phyloP scores from a whole-genome alignment of 2,888 invertebrate genomes.

The Nipponacmea schrenckii region DNA sequence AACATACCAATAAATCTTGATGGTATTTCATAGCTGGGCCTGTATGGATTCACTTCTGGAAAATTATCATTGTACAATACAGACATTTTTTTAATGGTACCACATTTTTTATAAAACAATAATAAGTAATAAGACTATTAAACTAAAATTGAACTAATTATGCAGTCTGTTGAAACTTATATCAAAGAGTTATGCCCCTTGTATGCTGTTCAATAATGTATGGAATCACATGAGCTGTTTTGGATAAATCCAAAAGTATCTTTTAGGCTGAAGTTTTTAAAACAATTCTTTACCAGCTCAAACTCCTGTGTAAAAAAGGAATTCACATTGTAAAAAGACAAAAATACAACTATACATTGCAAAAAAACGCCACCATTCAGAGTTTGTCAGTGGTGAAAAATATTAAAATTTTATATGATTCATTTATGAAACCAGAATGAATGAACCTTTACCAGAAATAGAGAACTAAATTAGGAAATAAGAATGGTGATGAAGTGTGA shows the following conservation, averaged over 20 bases:
- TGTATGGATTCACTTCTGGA: slow-evolving; percentile 58
- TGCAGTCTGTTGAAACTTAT: no score
- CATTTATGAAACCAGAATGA: neutral
- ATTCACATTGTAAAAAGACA: slow-evolving; percentile 1
- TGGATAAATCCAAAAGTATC: no score
- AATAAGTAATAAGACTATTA: slow-evolving; percentile 1
- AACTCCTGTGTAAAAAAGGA: no score
- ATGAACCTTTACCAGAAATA: neutral
- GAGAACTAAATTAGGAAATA: neutral
- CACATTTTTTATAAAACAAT: slow-evolving; percentile 1
- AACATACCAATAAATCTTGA: slow-evolving; percentile 31
- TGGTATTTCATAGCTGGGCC: slow-evolving; percentile 52
- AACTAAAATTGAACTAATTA: neutral
- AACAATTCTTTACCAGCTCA: no score
- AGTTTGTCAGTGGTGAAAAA: neutral
- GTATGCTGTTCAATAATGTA: no score
- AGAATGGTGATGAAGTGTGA: neutral
- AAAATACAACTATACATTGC: neutral
- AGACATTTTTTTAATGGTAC: neutral
- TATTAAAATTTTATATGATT: neutral
- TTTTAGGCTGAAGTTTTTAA: no score
- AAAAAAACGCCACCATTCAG: neutral
- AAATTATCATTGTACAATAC: slow-evolving; percentile 12
- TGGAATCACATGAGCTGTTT: no score
- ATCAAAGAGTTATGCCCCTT: no score